These are phyloP conservation scores for Heterodera filipjevi DNA, from an alignment of 2,888 invertebrate species.

Conservation along the genomic window DNA sequence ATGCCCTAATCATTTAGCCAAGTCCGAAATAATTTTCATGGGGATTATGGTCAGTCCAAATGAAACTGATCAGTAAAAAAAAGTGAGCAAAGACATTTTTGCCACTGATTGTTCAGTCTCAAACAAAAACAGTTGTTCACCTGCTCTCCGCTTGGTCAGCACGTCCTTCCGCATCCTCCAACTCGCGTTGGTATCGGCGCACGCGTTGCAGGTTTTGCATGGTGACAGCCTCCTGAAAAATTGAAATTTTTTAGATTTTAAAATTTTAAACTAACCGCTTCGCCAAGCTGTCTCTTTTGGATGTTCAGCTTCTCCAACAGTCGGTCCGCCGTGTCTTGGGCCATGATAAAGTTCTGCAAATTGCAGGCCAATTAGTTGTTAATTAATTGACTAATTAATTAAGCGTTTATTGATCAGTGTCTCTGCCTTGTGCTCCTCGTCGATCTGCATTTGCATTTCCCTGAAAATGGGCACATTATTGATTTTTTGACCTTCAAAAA, in stretches of 20 bases:
- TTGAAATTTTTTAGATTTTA: background rate
- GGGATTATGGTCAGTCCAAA: no score
- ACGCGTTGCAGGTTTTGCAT: constrained; percentile 87
- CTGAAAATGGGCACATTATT: background rate
- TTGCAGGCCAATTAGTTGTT: background rate
- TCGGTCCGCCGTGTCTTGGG: constrained; percentile 76
- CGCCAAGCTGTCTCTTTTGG: constrained; percentile 92
- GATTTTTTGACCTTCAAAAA: background rate
- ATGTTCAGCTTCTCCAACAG: constrained; percentile 81
- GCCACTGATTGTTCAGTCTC: background rate
- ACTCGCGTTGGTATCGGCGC: constrained; percentile 94
- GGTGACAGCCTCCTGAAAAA: constrained; percentile 62
- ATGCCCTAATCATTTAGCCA: no score
- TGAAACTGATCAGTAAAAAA: no score
- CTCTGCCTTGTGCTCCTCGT: constrained; percentile 81
- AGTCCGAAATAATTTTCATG: no score
- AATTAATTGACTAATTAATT: background rate
- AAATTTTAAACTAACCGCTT: constrained; percentile 75
- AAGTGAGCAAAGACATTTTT: background rate
- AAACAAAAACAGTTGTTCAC: background rate
- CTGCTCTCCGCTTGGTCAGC: constrained; percentile 73
- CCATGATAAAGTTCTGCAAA: constrained; percentile 80
- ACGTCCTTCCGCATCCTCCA: constrained; percentile 95
- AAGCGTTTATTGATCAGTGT: background rate
- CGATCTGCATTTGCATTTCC: constrained; percentile 79